Conservation (phyloP, 1,140 invertebrate genomes). For the Drosophila paulistorum region DNA sequence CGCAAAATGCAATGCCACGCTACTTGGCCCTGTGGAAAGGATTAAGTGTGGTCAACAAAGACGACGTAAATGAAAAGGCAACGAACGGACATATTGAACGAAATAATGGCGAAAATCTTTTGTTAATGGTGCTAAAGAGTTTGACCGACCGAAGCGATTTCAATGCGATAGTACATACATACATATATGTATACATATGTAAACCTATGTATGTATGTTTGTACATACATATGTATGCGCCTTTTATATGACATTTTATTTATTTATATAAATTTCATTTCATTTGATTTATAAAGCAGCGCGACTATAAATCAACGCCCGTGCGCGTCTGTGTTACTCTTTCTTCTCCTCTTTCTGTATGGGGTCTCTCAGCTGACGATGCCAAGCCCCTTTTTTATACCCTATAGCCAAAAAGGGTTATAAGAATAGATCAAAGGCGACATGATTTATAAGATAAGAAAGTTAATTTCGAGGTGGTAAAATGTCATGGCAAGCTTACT, state of each 20-base stretch:
- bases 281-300: conserved; percentile 63
- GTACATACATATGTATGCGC: not conserved
- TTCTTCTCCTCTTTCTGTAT: not conserved
- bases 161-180: conserved; percentile 21
- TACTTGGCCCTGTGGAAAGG: conserved; percentile 33
- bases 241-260: conserved; percentile 31
- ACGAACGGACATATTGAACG: conserved; percentile 23
- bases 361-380: not conserved
- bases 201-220: not conserved
- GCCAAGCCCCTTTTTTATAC: conserved; percentile 64
- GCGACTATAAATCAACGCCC: conserved; percentile 63
- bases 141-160: conserved; percentile 28
- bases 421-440: not conserved
- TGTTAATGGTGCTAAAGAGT: conserved; percentile 77
- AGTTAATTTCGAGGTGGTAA: too few relatives aligned
- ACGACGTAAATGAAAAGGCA: conserved; percentile 53
- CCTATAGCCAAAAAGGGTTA: not conserved
- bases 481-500: too few relatives aligned
- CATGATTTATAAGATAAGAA: too few relatives aligned
- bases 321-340: conserved; percentile 47
- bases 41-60: conserved; percentile 75
- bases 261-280: conserved; percentile 49
- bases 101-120: conserved; percentile 44
- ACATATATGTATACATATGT: too few relatives aligned
- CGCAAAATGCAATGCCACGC: conserved; percentile 66